phyloP scores from a whole-genome alignment of 2,888 invertebrate genomes.

The Ophioninae sp. region DNA sequence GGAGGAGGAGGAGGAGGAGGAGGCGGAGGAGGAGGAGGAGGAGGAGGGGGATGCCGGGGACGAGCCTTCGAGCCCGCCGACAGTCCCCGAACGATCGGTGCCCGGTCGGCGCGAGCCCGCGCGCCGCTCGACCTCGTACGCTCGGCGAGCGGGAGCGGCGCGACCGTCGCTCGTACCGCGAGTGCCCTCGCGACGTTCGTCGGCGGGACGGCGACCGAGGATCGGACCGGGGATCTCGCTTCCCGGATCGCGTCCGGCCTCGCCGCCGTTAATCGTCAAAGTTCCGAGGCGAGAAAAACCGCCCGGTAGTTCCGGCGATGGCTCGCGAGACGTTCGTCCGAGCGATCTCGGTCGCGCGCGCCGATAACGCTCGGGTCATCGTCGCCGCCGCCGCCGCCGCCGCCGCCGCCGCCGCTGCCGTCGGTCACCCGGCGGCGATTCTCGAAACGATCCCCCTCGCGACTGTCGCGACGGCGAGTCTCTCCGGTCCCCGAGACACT shows the following conservation, averaged over 20 bases:
- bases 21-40: constrained; percentile 71
- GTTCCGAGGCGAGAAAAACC: constrained; percentile 71
- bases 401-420: too few relatives aligned
- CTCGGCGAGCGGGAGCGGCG: too few relatives aligned
- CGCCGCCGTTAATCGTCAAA: constrained; percentile 66
- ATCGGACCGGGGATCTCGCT: too few relatives aligned
- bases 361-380: too few relatives aligned
- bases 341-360: too few relatives aligned
- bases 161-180: too few relatives aligned
- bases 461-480: constrained; percentile 74
- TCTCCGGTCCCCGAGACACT: constrained; percentile 81
- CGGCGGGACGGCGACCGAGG: too few relatives aligned
- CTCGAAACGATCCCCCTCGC: constrained; percentile 68
- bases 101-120: constrained; percentile 58
- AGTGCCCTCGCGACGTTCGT: too few relatives aligned
- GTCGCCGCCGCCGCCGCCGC: too few relatives aligned
- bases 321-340: too few relatives aligned
- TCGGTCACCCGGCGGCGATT: too few relatives aligned
- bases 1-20: constrained; percentile 72
- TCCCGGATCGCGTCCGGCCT: too few relatives aligned
- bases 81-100: constrained; percentile 56
- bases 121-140: constrained; percentile 62
- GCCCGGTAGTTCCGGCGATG: constrained; percentile 75
- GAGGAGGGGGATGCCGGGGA: constrained; percentile 61
- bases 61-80: constrained; percentile 55